Base-by-base conservation (phyloP, 2,888 invertebrate genomes). In the Urechis unicinctus region DNA sequence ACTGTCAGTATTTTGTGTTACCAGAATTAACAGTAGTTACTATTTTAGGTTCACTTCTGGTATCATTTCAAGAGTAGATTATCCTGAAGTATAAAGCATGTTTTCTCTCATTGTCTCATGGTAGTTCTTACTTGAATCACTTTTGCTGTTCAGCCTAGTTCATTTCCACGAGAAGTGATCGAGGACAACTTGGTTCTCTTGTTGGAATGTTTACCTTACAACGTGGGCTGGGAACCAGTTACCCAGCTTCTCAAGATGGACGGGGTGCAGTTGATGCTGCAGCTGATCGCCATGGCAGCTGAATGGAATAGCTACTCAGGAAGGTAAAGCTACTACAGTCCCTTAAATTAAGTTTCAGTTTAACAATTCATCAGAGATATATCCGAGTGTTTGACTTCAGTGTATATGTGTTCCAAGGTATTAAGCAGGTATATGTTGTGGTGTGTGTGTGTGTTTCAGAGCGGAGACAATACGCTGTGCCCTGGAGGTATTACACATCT, bases 231-330 rank as follows among this genome's bases (percentile, higher is more conserved):
- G 96, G 81, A 86, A 50, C 92, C 96, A 0, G 91, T 95, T 0
- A 91, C 92, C 72, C 87, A 91, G 66, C 56, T 65, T 50, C 25
- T 62, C 17, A 56, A 56, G 45, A 58, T 64, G 2, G 61, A 61
- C 9, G 65, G 64, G 13, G 30, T 59, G 28, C 51, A 53, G 5
- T 50, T 58, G 6, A 55, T 65, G 30, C 24, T 62, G 60, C 88
- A 89, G 74, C 88, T 95, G 3, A 88, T 95, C 24, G 90, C 89
- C 0, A 87, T 89, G 63, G 88, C 91, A 0, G 89, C 89, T 72
- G 91, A 93, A 68, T 94, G 94, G 93, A 91, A 89, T 44, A 65
- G 63, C 78, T 90, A 88, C 72, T 87, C 87, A 64, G 91, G 91
- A 66, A 85, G 76, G 79, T 79, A 65, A 65, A 72, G 68, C 3